Evolutionary conservation across 2,797 vertebrate genomes (phyloP), one percentile per base, ranked within the genome.

Genomic region (Loris lydekkerianus): DNA sequence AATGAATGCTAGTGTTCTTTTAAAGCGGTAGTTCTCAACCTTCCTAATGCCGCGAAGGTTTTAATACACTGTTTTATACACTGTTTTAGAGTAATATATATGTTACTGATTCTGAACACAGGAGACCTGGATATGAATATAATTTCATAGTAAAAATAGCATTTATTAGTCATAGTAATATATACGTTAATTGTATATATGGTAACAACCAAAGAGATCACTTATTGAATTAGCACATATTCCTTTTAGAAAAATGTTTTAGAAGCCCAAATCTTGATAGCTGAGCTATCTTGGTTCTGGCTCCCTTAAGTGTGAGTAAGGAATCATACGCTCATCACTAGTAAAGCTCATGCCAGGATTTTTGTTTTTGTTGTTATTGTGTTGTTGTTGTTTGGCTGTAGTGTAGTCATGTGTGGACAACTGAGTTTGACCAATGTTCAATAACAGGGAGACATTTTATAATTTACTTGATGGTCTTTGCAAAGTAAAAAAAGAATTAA

Each of bases 391-490:
- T 80, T 76, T 77, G 10, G 2, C 67, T 37, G 43, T 60, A 20
- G 3, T 5, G 53, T 11, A 77, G 13, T 90, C 67, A 53, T 75
- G 46, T 27, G 70, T 89, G 49, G 67, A 81, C 34, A 85, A 82
- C 8, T n/a, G 29, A 88, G 34, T 73, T 1, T 61, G 34, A 78
- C 7, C 29, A 53, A 8, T 69, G 37, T 69, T 37, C 77, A 77
- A 76, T 58, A 7, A 31, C 15, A 84, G 37, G 37, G 31, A 11
- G n/a, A 67, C 61, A 84, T 63, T 73, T 49, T 84, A 67, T 82
- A 37, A 75, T 76, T 49, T n/a, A 37, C 18, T 10, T 87, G 72
- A 60, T 82, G 95, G 13, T 81, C 80, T 93, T 96, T 73, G 95
- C 15, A 95, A 43, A 80, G 17, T 73, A n/a, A 77, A 81, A 92